Conservation (phyloP, 2,797 vertebrate genomes). For the Benthosema pterotum region DNA sequence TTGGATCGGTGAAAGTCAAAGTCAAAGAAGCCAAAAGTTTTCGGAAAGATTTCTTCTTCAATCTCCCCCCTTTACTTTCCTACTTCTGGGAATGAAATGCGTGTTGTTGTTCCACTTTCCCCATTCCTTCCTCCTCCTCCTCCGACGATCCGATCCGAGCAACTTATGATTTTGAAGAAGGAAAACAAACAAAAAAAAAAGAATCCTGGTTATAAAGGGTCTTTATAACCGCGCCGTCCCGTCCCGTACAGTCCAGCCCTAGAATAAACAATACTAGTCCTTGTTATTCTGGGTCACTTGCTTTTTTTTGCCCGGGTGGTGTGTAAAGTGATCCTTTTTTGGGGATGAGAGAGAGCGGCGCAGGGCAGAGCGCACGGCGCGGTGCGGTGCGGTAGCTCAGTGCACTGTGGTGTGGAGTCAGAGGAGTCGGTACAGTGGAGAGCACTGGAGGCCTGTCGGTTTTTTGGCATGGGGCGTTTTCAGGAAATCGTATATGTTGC, state of each 20-base stretch:
- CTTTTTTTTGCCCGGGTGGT: conserved; percentile 15
- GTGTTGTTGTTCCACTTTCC: conserved; percentile 36
- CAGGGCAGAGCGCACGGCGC: too few relatives aligned
- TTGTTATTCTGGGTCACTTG: conserved; percentile 39
- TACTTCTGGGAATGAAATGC: conserved; percentile 34
- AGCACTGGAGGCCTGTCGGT: background rate
- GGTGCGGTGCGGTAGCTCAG: too few relatives aligned
- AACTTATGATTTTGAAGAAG: too few relatives aligned
- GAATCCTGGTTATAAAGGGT: too few relatives aligned
- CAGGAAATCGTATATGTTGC: conserved; percentile 68
- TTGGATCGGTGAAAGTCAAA: background rate
- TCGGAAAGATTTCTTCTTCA: conserved; percentile 32
- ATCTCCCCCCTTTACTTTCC: background rate
- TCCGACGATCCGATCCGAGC: too few relatives aligned
- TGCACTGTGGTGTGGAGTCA: too few relatives aligned
- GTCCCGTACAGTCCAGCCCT: conserved; percentile 42
- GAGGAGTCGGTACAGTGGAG: conserved; percentile 5
- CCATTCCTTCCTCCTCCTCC: conserved; percentile 24
- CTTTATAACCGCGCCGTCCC: too few relatives aligned
- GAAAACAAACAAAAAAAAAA: too few relatives aligned
- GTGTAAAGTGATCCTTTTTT: conserved; percentile 36
- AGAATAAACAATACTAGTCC: conserved; percentile 44
- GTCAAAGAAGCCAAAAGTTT: too few relatives aligned
- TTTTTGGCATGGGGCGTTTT: conserved; percentile 66
- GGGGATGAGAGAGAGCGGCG: background rate